A percentile compares a stretch with the other conserved stretches of the same genome.
Conservation (phyloP, 2,888 invertebrate genomes). For the Melitaea athalia region DNA sequence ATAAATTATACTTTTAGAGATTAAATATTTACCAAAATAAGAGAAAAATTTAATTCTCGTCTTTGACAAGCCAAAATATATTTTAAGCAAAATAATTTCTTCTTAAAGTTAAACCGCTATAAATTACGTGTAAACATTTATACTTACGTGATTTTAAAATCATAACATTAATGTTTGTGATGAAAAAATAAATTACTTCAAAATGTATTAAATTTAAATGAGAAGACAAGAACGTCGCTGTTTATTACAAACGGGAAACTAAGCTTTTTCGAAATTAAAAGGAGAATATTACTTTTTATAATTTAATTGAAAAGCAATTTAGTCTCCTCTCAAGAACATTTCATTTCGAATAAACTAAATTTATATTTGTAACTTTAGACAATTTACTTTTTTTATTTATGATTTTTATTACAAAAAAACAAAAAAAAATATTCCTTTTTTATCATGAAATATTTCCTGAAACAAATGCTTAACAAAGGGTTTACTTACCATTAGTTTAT, state of each 20-base stretch:
- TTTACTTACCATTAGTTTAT: too few relatives aligned
- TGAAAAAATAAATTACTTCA: constrained; percentile 9
- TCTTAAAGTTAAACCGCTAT: too few relatives aligned
- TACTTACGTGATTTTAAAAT: too few relatives aligned
- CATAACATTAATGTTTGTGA: neutral
- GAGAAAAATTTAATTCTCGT: too few relatives aligned
- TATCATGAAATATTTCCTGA: too few relatives aligned
- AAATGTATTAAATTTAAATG: neutral
- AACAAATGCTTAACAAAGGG: too few relatives aligned
- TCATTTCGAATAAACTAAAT: constrained; percentile 15
- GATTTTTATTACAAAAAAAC: neutral
- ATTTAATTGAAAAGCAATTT: constrained; percentile 37
- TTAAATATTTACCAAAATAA: too few relatives aligned
- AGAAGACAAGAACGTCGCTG: neutral
- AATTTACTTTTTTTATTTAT: constrained; percentile 16
- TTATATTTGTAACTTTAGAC: constrained; percentile 11
- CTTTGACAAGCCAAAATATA: too few relatives aligned
- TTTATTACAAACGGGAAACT: constrained; percentile 26
- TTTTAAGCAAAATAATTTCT: too few relatives aligned
- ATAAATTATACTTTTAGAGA: too few relatives aligned
- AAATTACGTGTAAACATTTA: too few relatives aligned
- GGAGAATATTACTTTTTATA: constrained; percentile 29
- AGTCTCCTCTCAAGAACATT: constrained; percentile 18
- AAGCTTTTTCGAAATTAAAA: constrained; percentile 26
- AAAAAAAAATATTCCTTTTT: too few relatives aligned